Conservation (phyloP, 2,888 invertebrate species). For the Alentia gelatinosa region DNA sequence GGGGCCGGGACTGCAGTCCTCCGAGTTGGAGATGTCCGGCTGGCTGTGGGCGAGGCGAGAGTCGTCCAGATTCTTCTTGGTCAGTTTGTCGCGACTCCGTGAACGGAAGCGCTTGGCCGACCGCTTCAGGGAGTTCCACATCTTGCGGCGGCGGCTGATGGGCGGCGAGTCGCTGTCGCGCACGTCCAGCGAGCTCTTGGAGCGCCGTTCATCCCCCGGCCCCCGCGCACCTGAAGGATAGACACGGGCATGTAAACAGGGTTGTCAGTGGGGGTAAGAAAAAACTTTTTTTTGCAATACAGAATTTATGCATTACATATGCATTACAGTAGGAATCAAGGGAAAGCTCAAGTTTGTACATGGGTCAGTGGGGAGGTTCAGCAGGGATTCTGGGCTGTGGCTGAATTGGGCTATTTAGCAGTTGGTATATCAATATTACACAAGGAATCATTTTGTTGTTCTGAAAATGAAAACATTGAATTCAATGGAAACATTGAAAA, state of each 20-base stretch:
- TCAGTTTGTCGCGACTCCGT: slow-evolving; percentile 49
- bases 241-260: background rate
- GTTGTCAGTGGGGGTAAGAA: too few relatives aligned
- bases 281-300: too few relatives aligned
- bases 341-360: too few relatives aligned
- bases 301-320: too few relatives aligned
- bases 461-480: too few relatives aligned
- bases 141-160: slow-evolving; percentile 31
- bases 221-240: slow-evolving; percentile 42
- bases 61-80: slow-evolving; percentile 27
- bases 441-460: too few relatives aligned
- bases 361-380: too few relatives aligned
- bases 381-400: too few relatives aligned
- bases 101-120: slow-evolving; percentile 38
- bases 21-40: slow-evolving; percentile 49
- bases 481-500: too few relatives aligned
- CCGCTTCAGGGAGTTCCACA: slow-evolving; percentile 47
- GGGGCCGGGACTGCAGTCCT: slow-evolving; percentile 16
- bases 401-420: too few relatives aligned
- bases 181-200: slow-evolving; percentile 55
- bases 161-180: slow-evolving; percentile 51
- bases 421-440: too few relatives aligned
- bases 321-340: too few relatives aligned
- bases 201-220: slow-evolving; percentile 47
- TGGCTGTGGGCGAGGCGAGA: slow-evolving; percentile 46